A percentile compares a stretch with the other conserved stretches of the same genome.
These are phyloP conservation scores for Catocala fraxini DNA, from an alignment of 2,888 invertebrate species.

Conservation along the genomic window DNA sequence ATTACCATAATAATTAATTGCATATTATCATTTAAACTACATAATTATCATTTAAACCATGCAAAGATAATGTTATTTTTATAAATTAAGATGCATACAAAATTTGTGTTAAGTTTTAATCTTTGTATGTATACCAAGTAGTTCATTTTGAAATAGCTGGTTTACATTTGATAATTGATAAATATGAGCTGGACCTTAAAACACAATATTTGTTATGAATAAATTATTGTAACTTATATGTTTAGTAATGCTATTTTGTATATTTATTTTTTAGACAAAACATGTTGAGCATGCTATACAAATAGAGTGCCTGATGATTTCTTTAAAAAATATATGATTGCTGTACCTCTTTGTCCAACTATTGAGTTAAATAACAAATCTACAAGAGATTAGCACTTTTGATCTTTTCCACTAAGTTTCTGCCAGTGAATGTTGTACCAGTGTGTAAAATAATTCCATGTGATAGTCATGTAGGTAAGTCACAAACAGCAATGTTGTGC, in stretches of 20 bases:
- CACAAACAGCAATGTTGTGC: slow-evolving; percentile 64
- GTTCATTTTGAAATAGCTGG: not conserved
- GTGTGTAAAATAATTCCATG: slow-evolving; percentile 43
- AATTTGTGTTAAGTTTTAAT: too few relatives aligned
- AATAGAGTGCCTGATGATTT: slow-evolving; percentile 2
- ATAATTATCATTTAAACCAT: too few relatives aligned
- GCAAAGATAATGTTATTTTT: too few relatives aligned
- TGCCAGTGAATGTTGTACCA: slow-evolving; percentile 18
- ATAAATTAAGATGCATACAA: too few relatives aligned
- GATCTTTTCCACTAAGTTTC: slow-evolving; percentile 17
- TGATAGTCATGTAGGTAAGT: slow-evolving; percentile 48
- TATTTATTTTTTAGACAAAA: slow-evolving; percentile 22
- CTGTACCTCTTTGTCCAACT: slow-evolving; percentile 39
- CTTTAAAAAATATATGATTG: slow-evolving; percentile 23
- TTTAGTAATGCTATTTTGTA: slow-evolving; percentile 24
- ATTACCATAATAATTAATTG: too few relatives aligned
- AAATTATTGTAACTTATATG: slow-evolving; percentile 32
- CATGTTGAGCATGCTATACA: not conserved
- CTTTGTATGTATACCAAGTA: not conserved
- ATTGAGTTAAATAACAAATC: slow-evolving; percentile 34
- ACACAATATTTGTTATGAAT: slow-evolving; percentile 43
- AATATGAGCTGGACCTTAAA: slow-evolving; percentile 33
- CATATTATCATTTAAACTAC: too few relatives aligned
- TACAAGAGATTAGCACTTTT: slow-evolving; percentile 33
- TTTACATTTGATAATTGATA: slow-evolving; percentile 9